Base-by-base conservation (phyloP, 1,140 invertebrate species). In the Holcopasites calliopsidis region DNA sequence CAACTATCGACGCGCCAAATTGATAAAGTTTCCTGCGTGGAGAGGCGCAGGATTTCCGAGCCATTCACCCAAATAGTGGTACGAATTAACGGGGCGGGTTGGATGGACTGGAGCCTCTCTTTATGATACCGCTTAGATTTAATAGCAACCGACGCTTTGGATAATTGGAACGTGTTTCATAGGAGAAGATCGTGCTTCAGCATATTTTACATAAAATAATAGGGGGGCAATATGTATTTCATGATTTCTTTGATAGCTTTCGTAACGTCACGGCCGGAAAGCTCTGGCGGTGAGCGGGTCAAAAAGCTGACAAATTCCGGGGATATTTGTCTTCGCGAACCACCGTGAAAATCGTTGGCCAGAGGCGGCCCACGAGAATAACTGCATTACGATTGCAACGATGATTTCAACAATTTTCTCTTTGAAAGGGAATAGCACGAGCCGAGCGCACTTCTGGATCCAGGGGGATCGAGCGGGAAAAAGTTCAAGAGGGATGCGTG, bases 171-270 rank as follows among this genome's bases (percentile, higher is more conserved):
- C 6, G 13, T 54, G n/a, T n/a, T n/a, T n/a, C n/a, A n/a, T n/a
- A n/a, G n/a, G n/a, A n/a, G n/a, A n/a, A n/a, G n/a, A n/a, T n/a
- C n/a, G n/a, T n/a, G n/a, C n/a, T n/a, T n/a, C n/a, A n/a, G n/a
- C n/a, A n/a, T n/a, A n/a, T n/a, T n/a, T n/a, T n/a, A n/a, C n/a
- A n/a, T n/a, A n/a, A n/a, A n/a, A n/a, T n/a, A n/a, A n/a, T n/a
- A n/a, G n/a, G n/a, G n/a, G n/a, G n/a, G n/a, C 72, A 75, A 49
- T 16, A 26, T 74, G 60, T 74, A 64, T 85, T 83, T 78, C 83
- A 84, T 76, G 80, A 86, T 86, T 87, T 87, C 85, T 84, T 50
- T 65, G 76, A 85, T 82, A 84, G 76, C 76, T 86, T 84, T 84
- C 85, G 72, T 85, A 80, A 84, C 62, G 26, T 31, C 26, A 21